Evolutionary conservation across 2,888 invertebrate genomes (phyloP).

Genomic region (Gastrophysa polygoni): DNA sequence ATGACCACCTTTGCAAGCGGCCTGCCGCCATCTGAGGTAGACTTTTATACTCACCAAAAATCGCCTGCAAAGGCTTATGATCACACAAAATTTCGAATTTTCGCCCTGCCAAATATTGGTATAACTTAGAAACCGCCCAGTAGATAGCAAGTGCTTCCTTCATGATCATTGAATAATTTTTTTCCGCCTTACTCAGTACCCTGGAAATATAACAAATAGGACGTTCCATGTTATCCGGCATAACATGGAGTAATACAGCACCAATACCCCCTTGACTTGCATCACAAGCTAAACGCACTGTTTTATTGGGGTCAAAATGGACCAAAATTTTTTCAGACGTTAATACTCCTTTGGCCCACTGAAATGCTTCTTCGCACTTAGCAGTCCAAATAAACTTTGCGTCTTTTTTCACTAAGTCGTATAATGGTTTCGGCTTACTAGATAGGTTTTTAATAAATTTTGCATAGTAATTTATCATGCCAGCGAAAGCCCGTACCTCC

Average conservation of each 20-base stretch:
- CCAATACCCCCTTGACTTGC: conserved; percentile 18
- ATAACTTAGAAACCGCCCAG: conserved; percentile 40
- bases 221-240: conserved; percentile 25
- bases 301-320: conserved; percentile 22
- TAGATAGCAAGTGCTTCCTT: conserved; percentile 33
- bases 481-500: conserved; percentile 44
- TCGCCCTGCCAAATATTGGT: conserved; percentile 47
- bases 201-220: conserved; percentile 33
- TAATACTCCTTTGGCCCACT: conserved; percentile 3
- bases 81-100: conserved; percentile 44
- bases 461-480: conserved; percentile 51
- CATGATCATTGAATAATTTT: conserved; percentile 26
- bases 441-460: conserved; percentile 30
- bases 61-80: conserved; percentile 46
- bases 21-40: conserved; percentile 45
- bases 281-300: conserved; percentile 21
- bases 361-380: conserved; percentile 10
- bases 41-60: conserved; percentile 40
- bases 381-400: conserved; percentile 40
- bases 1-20: conserved; percentile 26
- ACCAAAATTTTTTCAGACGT: conserved; percentile 13
- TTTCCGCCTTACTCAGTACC: conserved; percentile 24
- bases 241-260: conserved; percentile 24
- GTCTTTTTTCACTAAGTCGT: conserved; percentile 26
- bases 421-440: conserved; percentile 42